phyloP scores from a whole-genome alignment of 2,888 invertebrate species.

The Epinotia nisella region DNA sequence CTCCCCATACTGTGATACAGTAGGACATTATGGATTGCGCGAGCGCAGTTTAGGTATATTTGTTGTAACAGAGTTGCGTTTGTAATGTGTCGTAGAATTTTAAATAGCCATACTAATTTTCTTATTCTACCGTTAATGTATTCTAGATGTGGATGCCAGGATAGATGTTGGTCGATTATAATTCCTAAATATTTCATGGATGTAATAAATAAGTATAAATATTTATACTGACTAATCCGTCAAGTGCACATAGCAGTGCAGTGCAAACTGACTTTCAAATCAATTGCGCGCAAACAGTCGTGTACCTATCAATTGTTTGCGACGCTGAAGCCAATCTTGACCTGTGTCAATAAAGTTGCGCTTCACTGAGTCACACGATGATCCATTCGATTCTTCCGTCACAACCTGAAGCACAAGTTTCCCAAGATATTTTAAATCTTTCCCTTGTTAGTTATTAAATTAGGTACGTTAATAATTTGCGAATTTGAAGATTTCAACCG shows the following conservation, averaged over 20 bases:
- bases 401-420: background rate
- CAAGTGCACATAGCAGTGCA: background rate
- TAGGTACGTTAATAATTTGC: conserved; percentile 1
- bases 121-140: no score
- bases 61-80: no score
- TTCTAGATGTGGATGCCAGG: no score
- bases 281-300: conserved; percentile 1
- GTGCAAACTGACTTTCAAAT: background rate
- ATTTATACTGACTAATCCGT: no score
- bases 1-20: no score
- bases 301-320: background rate
- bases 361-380: conserved; percentile 3
- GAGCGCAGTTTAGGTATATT: no score
- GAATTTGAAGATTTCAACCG: conserved; percentile 1
- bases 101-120: no score
- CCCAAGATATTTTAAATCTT: background rate
- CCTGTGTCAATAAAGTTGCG: conserved; percentile 54
- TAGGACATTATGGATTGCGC: no score
- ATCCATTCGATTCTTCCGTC: background rate
- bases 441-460: background rate
- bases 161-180: no score
- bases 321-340: conserved; percentile 52
- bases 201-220: no score
- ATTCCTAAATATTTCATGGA: no score
- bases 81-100: no score